phyloP scores from a whole-genome alignment of 2,888 invertebrate genomes.

The Stenchaetothrips biformis region DNA sequence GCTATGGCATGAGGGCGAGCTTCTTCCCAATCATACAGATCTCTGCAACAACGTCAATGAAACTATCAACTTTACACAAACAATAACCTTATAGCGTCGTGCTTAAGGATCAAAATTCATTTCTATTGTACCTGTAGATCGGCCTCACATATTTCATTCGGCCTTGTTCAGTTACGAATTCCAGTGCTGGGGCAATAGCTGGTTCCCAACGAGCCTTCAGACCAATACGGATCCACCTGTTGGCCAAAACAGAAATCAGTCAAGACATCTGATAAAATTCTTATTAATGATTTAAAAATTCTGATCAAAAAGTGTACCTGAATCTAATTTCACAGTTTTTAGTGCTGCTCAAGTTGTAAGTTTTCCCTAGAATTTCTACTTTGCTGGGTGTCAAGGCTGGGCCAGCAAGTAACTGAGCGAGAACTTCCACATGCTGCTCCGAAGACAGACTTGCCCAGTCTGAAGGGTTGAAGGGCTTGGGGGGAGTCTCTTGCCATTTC shows the following conservation, averaged over 20 bases:
- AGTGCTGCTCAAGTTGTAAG: constrained; percentile 60
- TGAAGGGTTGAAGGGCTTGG: constrained; percentile 47
- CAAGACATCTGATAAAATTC: not conserved
- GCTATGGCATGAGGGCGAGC: constrained; percentile 62
- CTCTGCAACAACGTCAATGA: constrained; percentile 45
- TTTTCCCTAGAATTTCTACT: constrained; percentile 56
- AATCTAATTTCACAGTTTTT: constrained; percentile 73
- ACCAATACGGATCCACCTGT: constrained; percentile 70
- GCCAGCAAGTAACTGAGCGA: constrained; percentile 61
- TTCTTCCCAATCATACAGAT: constrained; percentile 73
- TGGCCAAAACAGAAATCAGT: constrained; percentile 20
- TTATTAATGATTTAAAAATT: not conserved
- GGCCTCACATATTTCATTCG: constrained; percentile 90
- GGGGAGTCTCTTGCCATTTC: constrained; percentile 46
- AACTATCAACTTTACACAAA: not conserved
- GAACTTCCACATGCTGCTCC: constrained; percentile 62
- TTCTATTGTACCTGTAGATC: constrained; percentile 60
- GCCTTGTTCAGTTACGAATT: constrained; percentile 78
- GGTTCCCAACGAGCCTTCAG: constrained; percentile 66
- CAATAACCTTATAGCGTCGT: not conserved
- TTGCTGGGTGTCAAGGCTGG: constrained; percentile 53
- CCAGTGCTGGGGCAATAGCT: constrained; percentile 61
- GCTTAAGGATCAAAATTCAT: not conserved
- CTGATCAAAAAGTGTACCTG: constrained; percentile 42
- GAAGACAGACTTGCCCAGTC: constrained; percentile 57